These are phyloP conservation scores for Paedocypris sp. DNA, from an alignment of 2,113 vertebrate species.

Conservation along the genomic window DNA sequence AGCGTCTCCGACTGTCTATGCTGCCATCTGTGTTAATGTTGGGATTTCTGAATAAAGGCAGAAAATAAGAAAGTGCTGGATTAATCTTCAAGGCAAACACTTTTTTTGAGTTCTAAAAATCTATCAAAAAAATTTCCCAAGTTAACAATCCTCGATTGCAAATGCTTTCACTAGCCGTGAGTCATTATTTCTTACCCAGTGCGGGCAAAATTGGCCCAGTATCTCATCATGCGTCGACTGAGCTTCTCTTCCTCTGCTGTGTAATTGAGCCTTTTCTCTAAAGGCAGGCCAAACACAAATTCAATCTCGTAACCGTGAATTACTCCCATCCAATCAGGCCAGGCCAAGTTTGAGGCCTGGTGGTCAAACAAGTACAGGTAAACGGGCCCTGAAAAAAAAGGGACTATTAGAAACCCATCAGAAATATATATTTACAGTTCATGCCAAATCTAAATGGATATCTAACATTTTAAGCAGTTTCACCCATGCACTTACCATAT, in stretches of 20 bases:
- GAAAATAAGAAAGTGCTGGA: background rate
- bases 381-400: slow-evolving; percentile 42
- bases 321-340: slow-evolving; percentile 92
- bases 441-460: no score
- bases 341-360: slow-evolving; percentile 76
- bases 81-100: background rate
- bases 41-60: slow-evolving; percentile 60
- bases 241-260: slow-evolving; percentile 71
- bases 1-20: slow-evolving; percentile 50
- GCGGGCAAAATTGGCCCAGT: slow-evolving; percentile 87
- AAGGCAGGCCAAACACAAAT: slow-evolving; percentile 82
- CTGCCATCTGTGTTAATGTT: slow-evolving; percentile 66
- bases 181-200: slow-evolving; percentile 41
- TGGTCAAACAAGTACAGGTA: slow-evolving; percentile 84
- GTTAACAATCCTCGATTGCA: background rate
- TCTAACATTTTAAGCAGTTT: no score
- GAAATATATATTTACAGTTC: no score
- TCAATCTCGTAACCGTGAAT: slow-evolving; percentile 92
- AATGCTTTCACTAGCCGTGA: background rate
- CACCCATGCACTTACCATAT: slow-evolving; percentile 40
- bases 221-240: slow-evolving; percentile 79
- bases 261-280: slow-evolving; percentile 76
- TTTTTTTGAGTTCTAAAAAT: no score
- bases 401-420: no score
- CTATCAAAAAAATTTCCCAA: background rate